phyloP scores from a whole-genome alignment of 2,888 invertebrate genomes.

The Spisula subtruncata region DNA sequence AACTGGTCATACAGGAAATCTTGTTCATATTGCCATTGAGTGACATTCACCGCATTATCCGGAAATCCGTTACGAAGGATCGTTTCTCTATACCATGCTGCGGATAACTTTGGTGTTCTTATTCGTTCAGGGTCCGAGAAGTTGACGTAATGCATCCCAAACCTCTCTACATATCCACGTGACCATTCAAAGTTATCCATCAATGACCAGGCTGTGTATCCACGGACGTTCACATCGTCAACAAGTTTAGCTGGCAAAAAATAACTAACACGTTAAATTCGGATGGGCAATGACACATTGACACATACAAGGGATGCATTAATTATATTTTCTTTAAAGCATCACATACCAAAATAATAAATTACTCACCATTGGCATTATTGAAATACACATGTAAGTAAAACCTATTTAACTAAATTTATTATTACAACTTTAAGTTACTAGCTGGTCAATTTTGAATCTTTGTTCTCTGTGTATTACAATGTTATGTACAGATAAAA shows the following conservation, averaged over 20 bases:
- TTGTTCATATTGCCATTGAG: slow-evolving; percentile 51
- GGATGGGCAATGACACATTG: too few species aligned
- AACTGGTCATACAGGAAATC: slow-evolving; percentile 70
- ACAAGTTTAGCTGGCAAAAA: slow-evolving; percentile 73
- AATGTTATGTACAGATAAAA: neutral
- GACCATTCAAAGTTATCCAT: slow-evolving; percentile 95
- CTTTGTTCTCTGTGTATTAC: too few species aligned
- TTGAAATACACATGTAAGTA: too few species aligned
- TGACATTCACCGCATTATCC: slow-evolving; percentile 37
- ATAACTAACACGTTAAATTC: too few species aligned
- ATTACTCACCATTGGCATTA: too few species aligned
- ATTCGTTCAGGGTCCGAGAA: slow-evolving; percentile 91
- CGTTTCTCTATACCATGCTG: slow-evolving; percentile 78
- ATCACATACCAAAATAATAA: too few species aligned
- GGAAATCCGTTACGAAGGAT: slow-evolving; percentile 79
- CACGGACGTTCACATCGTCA: slow-evolving; percentile 87
- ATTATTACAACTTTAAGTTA: too few species aligned
- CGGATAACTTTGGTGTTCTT: slow-evolving; percentile 91
- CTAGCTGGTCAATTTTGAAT: too few species aligned
- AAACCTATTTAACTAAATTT: too few species aligned
- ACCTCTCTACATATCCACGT: slow-evolving; percentile 91
- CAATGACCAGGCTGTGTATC: slow-evolving; percentile 93
- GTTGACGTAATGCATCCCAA: slow-evolving; percentile 92
- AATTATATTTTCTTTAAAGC: too few species aligned
- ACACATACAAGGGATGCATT: too few species aligned